A percentile compares a stretch with the other conserved stretches of the same genome.
Evolutionary conservation across 2,888 invertebrate species (phyloP).

Genomic region (Pocota personata): DNA sequence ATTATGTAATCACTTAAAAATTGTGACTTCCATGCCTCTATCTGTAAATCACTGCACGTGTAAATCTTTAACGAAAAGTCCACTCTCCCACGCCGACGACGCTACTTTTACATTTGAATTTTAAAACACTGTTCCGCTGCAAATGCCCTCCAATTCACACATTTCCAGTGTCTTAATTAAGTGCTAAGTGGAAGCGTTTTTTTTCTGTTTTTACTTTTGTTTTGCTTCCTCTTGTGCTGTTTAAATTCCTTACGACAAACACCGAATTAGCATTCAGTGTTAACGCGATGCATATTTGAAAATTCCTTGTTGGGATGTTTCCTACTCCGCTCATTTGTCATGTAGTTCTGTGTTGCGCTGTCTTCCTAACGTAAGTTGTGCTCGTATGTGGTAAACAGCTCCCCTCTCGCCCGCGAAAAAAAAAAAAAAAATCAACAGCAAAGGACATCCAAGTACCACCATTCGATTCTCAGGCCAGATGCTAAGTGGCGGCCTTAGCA

Average conservation of each 20-base stretch:
- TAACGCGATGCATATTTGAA: conserved; percentile 40
- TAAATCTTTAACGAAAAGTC: background rate
- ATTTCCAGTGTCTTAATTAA: conserved; percentile 55
- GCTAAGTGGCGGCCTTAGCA: conserved; percentile 22
- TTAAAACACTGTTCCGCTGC: conserved; percentile 24
- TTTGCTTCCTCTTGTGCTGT: background rate
- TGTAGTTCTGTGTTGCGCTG: conserved; percentile 20
- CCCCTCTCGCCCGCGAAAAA: background rate
- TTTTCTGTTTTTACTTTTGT: background rate
- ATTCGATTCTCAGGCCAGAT: conserved; percentile 29
- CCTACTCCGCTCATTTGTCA: conserved; percentile 51
- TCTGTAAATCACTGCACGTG: conserved; percentile 39
- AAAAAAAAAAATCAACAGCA: background rate
- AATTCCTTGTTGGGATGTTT: conserved; percentile 38
- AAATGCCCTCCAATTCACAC: conserved; percentile 31
- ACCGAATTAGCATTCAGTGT: conserved; percentile 57
- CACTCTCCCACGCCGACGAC: background rate
- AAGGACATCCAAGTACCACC: background rate
- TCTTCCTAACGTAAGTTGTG: conserved; percentile 22
- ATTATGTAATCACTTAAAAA: conserved; percentile 5
- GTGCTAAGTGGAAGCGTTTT: conserved; percentile 55
- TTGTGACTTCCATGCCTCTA: background rate
- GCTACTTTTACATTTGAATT: conserved; percentile 26
- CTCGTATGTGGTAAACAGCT: conserved; percentile 9
- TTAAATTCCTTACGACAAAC: conserved; percentile 28